Evolutionary conservation across 2,113 vertebrate species (phyloP), one percentile per base, ranked within the genome.

Genomic region (Phyllopteryx taeniolatus): DNA sequence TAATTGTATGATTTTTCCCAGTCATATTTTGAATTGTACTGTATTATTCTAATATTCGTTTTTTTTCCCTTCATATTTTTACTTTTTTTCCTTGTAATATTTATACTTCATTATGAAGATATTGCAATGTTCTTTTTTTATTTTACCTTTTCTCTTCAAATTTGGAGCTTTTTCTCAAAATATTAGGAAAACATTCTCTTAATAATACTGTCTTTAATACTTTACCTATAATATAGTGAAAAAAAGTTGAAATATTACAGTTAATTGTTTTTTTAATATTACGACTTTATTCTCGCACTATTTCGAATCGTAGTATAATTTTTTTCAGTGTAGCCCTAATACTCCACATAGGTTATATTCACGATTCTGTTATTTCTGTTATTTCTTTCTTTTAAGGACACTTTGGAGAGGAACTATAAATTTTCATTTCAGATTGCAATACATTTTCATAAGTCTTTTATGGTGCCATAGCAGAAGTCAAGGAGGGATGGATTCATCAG

Each of bases 391-490:
- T 19, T 20, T 51, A n/a, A 7, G 53, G 19, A 54, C 12, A 35
- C 12, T 14, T 59, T 35, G 14, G 59, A 61, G 27, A 60, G 57
- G 27, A 59, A 59, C 11, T 59, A 4, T 27, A 59, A 27, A 27
- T 27, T 27, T 27, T 27, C 27, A 27, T 27, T 27, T 27, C 27
- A 27, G 54, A 56, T 8, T n/a, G 20, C 53, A 54, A 54, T 3
- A n/a, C n/a, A 56, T n/a, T 22, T 56, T 39, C 35, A 6, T 39
- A 39, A 39, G 35, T 46, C 27, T 47, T 27, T 42, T 10, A 8
- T 42, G 13, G 84, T 82, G 77, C 73, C 76, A 79, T 69, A 85
- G 75, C 81, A 85, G 77, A 87, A 81, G 86, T 76, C 53, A 66
- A 78, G 68, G 80, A n/a, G 14, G 27, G 71, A 76, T 69, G 77